Percentiles rank a stretch among this genome's conserved stretches.
phyloP scores from a whole-genome alignment of 2,888 invertebrate species.

The Heliothis peltigera region DNA sequence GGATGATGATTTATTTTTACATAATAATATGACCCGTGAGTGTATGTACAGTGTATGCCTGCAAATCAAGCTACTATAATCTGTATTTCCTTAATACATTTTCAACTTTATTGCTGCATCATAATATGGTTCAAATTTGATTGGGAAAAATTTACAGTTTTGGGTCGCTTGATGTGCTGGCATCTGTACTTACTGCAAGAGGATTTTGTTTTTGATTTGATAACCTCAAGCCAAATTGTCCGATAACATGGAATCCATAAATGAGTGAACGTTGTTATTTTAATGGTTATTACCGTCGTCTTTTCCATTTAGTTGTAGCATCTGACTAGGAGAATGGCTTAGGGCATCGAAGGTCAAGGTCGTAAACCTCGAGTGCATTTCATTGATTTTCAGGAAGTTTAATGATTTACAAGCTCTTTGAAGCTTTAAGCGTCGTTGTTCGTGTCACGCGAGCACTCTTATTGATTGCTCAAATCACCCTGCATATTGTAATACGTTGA shows the following conservation, averaged over 20 bases:
- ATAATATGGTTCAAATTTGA: too few species aligned
- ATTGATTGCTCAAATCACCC: too few species aligned
- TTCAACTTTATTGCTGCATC: too few species aligned
- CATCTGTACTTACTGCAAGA: neutral
- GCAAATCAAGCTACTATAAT: too few species aligned
- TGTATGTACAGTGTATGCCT: too few species aligned
- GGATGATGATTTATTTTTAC: too few species aligned
- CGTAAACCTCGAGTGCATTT: neutral
- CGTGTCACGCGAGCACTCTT: neutral
- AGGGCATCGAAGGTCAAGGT: neutral
- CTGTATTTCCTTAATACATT: too few species aligned
- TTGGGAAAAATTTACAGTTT: too few species aligned
- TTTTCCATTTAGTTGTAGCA: neutral
- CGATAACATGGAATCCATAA: neutral
- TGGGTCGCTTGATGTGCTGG: too few species aligned
- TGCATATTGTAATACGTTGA: neutral
- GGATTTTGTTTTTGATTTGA: neutral
- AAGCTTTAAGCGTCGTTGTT: neutral
- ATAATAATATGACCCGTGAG: neutral
- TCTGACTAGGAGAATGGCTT: neutral
- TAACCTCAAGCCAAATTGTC: neutral
- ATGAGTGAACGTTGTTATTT: conserved; percentile 15
- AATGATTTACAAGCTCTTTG: neutral
- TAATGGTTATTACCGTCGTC: conserved; percentile 6
- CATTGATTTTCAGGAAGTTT: conserved; percentile 9